phyloP scores from a whole-genome alignment of 1,140 invertebrate species.

The Helicoverpa armigera region DNA sequence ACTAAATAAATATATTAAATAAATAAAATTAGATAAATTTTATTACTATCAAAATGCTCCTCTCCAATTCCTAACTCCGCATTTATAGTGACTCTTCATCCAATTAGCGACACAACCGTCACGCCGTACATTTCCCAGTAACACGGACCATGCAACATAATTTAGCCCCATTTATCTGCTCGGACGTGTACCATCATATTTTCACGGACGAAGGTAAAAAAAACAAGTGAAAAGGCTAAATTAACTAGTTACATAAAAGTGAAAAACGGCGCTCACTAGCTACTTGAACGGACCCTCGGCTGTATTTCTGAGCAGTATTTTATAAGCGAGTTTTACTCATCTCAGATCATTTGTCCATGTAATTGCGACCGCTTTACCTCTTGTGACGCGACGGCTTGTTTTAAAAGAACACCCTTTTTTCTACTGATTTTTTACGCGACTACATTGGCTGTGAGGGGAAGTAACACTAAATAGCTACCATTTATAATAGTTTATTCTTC shows the following conservation, averaged over 20 bases:
- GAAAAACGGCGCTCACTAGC: conserved; percentile 12
- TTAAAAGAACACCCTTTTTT: conserved; percentile 47
- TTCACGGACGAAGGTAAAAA: not conserved
- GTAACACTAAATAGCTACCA: conserved; percentile 8
- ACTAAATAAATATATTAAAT: too few species aligned
- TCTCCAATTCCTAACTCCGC: not conserved
- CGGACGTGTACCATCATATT: conserved; percentile 11
- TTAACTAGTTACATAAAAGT: conserved; percentile 51
- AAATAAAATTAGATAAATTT: not conserved
- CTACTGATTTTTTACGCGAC: conserved; percentile 36
- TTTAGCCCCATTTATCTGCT: conserved; percentile 32
- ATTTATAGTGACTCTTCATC: not conserved
- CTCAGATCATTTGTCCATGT: conserved; percentile 54
- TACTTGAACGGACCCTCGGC: not conserved
- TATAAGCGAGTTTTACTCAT: conserved; percentile 54
- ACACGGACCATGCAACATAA: conserved; percentile 1
- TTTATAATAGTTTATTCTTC: conserved; percentile 20
- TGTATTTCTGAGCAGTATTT: conserved; percentile 52
- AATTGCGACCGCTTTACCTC: conserved; percentile 52
- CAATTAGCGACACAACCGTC: conserved; percentile 8
- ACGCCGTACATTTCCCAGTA: not conserved
- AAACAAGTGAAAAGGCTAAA: conserved; percentile 31
- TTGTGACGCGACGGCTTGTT: conserved; percentile 48
- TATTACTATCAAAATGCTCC: not conserved
- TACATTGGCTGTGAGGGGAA: conserved; percentile 22